A percentile compares a stretch with the other conserved stretches of the same genome.
Conservation (phyloP, 2,888 invertebrate genomes). For the Helicoverpa assulta region DNA sequence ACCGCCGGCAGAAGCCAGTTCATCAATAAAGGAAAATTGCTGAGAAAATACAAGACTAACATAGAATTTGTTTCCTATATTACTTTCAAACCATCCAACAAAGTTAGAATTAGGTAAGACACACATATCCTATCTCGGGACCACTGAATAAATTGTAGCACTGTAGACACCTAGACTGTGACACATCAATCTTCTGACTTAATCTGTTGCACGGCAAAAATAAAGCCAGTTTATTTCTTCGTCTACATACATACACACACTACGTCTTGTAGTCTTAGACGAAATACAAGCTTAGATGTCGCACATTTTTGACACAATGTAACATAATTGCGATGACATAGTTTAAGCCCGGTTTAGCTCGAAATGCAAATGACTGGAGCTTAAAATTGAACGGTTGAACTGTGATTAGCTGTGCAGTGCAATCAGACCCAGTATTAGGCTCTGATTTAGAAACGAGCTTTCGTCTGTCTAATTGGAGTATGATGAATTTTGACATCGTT, state of each 20-base stretch:
- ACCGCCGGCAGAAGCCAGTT: no score
- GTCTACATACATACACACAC: no score
- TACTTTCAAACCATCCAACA: not conserved
- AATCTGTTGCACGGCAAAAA: not conserved
- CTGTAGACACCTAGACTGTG: not conserved
- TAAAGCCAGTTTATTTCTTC: not conserved
- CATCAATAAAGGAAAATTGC: not conserved
- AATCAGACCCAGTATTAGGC: constrained; percentile 3
- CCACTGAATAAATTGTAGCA: not conserved
- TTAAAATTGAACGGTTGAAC: constrained; percentile 19
- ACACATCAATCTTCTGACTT: not conserved
- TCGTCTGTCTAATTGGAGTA: not conserved
- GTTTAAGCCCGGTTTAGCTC: not conserved
- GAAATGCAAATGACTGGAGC: constrained; percentile 15
- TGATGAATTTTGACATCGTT: not conserved
- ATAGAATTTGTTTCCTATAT: not conserved
- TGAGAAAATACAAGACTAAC: not conserved
- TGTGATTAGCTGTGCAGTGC: constrained; percentile 4
- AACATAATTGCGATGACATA: constrained; percentile 3
- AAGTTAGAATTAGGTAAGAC: not conserved
- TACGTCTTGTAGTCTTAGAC: not conserved
- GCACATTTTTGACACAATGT: no score
- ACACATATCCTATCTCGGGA: not conserved
- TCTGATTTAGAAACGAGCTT: constrained; percentile 2
- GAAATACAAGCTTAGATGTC: not conserved